Evolutionary conservation across 2,113 vertebrate genomes (phyloP), one percentile per base, ranked within the genome.

Genomic region (Apodemus sylvaticus): DNA sequence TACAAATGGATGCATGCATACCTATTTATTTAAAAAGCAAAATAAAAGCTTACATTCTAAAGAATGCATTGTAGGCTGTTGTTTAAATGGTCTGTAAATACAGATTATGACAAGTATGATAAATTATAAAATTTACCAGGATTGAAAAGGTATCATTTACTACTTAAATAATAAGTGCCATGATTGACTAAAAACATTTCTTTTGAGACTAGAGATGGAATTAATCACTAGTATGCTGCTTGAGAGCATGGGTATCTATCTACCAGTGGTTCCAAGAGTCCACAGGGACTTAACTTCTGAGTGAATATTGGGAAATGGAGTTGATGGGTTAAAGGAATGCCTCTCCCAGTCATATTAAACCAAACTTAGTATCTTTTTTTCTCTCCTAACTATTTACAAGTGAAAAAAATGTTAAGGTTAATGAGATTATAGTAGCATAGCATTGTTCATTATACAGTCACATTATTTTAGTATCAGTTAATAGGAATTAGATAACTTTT

Each of bases 91-190:
- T 94, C 82, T 92, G 60, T 94, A 94, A 95, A 93, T 87, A 94
- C 51, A 97, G 88, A 97, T 97, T 95, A 97, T 96, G 94, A 96
- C 97, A 97, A 95, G 81, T 42, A 86, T 70, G 73, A 95, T 94
- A 89, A 94, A 95, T 96, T 94, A 93, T 91, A 68, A 96, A 96
- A 89, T 73, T 96, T 92, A 76, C 64, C 51, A 86, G n/a, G 87
- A 76, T 58, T 94, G 90, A 86, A 97, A 97, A 94, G 85, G 76
- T 90, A 89, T 97, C 77, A 96, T 96, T 96, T 97, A 76, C 81
- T 70, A 85, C 82, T 95, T 96, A 95, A 97, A 91, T 93, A 95
- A 74, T 93, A 71, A 96, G 20, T 26, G 93, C 53, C 31, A 16
- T 48, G 36, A 55, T 83, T 76, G 77, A 92, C 66, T 91, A 83